Base-by-base conservation (phyloP, 2,113 vertebrate species). In the Aramus guarauna region DNA sequence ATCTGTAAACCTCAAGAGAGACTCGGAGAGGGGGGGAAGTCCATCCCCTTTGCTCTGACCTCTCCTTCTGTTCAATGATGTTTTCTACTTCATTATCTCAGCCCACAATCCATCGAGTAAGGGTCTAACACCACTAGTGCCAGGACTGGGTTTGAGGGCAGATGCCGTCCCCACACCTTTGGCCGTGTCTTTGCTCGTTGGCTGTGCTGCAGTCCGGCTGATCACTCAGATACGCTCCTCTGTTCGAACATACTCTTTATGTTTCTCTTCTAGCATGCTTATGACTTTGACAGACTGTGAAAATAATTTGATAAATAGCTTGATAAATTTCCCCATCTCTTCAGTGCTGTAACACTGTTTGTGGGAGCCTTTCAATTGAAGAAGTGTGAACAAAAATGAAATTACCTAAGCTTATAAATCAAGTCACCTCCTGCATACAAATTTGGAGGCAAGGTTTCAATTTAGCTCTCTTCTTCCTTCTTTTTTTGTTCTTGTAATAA, bases 321-420 rank as follows among this genome's bases (percentile, higher is more conserved):
- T 95, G 93, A 96, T 97, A 95, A 96, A 93, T 92, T 86, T 80
- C 68, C 88, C 95, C 82, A 77, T 94, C 93, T 95, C 86, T 85
- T 91, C 90, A 12, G 55, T 69, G 80, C 69, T 81, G 67, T 84
- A 73, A 45, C 41, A 50, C 53, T 75, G 80, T 76, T 91, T 91
- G 92, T 66, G 81, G 91, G 90, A 96, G 75, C 69, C 96, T 94
- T 90, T 83, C 95, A 87, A 92, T 17, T 71, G 90, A 60, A 94
- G 90, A 73, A 85, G 90, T 71, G 76, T 83, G 95, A 97, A 97
- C 96, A 93, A 96, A 95, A 97, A 88, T 58, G 77, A 96, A 97
- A 95, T 97, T 93, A 91, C 92, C 69, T 14, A 85, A 90, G 92
- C 89, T 95, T 95, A 94, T 83, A 95, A 92, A 97, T 95, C 88